phyloP scores from a whole-genome alignment of 2,113 vertebrate genomes.

The Megaptera novaeangliae region DNA sequence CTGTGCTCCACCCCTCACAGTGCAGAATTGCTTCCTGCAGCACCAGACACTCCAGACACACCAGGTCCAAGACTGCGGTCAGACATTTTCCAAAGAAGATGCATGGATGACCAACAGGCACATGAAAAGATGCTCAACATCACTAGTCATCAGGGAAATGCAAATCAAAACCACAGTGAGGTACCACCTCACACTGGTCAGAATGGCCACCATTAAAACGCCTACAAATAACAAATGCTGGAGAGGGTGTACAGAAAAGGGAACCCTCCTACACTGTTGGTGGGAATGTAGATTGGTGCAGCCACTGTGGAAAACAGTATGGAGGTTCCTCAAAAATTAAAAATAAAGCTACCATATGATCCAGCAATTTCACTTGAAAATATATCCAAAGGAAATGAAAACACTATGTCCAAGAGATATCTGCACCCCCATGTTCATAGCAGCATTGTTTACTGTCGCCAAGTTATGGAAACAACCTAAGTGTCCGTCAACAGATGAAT shows the following conservation, averaged over 20 bases:
- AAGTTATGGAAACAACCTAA: background rate
- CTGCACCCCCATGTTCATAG: background rate
- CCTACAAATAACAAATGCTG: background rate
- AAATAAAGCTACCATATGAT: background rate
- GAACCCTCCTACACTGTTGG: background rate
- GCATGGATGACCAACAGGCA: background rate
- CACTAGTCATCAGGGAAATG: background rate
- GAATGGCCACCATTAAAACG: background rate
- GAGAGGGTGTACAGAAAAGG: background rate
- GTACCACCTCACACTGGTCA: background rate
- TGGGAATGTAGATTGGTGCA: fast-evolving
- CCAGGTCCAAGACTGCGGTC: background rate
- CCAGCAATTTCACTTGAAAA: background rate
- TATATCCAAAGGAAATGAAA: background rate
- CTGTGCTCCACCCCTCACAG: background rate
- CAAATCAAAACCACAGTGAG: background rate
- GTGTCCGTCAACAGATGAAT: too few species aligned
- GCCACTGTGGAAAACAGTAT: background rate
- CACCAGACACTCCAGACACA: background rate
- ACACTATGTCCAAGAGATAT: background rate
- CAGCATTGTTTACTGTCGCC: background rate
- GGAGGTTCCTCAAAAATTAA: background rate
- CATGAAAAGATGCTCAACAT: background rate
- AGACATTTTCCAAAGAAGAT: background rate
- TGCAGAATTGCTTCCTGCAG: background rate